A percentile compares a stretch with the other conserved stretches of the same genome.
Evolutionary conservation across 2,113 vertebrate species (phyloP).

Genomic region (Arizona elegans): DNA sequence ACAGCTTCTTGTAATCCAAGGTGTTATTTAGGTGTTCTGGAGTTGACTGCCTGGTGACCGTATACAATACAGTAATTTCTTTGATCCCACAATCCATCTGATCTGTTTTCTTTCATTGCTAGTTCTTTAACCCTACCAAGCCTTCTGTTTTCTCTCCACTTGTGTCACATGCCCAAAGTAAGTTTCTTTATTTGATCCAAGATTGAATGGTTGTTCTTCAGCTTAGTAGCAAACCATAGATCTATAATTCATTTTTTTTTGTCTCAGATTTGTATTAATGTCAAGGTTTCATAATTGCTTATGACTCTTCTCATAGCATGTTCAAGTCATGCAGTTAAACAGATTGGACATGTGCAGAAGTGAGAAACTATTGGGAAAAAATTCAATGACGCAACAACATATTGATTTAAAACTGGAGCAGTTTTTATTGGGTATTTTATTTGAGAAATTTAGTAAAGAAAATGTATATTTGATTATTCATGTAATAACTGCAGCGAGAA

Average conservation of each 20-base stretch:
- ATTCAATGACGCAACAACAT: too few relatives aligned
- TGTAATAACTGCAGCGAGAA: too few relatives aligned
- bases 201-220: not conserved
- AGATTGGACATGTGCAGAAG: too few relatives aligned
- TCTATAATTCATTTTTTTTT: not conserved
- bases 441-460: too few relatives aligned
- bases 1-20: not conserved
- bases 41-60: not conserved
- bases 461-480: too few relatives aligned
- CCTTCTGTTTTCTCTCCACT: not conserved
- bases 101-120: not conserved
- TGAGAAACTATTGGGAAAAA: too few relatives aligned
- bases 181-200: not conserved
- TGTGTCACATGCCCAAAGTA: not conserved
- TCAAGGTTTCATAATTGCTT: not conserved
- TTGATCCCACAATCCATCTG: not conserved
- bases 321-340: not conserved
- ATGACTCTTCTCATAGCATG: not conserved
- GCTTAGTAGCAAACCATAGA: not conserved
- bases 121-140: not conserved
- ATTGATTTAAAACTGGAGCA: too few relatives aligned
- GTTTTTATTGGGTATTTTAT: too few relatives aligned
- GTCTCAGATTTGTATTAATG: not conserved
- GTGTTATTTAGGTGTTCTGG: not conserved
- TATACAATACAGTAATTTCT: not conserved